Evolutionary conservation across 2,113 vertebrate genomes (phyloP).

Genomic region (Neolamprologus falcicula): DNA sequence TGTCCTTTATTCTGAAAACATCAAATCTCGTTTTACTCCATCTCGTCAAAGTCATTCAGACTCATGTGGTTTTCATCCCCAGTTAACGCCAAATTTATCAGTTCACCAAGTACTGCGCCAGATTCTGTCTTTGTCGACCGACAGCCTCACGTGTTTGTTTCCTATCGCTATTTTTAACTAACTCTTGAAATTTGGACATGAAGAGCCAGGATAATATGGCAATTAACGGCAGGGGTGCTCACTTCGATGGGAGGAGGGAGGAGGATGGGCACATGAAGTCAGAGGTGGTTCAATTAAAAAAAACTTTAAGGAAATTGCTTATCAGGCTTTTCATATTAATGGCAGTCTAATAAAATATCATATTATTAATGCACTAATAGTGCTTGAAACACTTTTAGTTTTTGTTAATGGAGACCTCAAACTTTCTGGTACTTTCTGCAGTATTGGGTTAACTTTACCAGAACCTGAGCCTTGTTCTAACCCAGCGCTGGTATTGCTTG

Average conservation of each 20-base stretch:
- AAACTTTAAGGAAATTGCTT: not conserved
- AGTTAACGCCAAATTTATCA: conserved; percentile 24
- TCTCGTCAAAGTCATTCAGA: conserved; percentile 52
- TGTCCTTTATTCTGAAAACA: conserved; percentile 36
- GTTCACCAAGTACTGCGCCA: conserved; percentile 13
- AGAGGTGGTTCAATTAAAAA: not conserved
- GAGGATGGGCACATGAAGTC: not conserved
- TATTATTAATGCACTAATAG: not conserved
- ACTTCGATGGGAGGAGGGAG: not conserved
- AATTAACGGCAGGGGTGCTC: conserved; percentile 2
- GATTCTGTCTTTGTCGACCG: conserved; percentile 1
- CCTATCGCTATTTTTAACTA: conserved; percentile 43
- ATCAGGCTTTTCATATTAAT: not conserved
- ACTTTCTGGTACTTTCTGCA: not conserved
- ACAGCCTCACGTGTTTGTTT: conserved; percentile 3
- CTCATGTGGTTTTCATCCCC: conserved; percentile 35
- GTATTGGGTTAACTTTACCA: not conserved
- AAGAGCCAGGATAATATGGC: conserved; percentile 18
- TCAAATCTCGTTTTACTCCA: conserved; percentile 41
- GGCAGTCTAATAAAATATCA: not conserved
- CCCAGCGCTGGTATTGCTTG: not conserved
- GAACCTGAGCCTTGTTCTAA: not conserved
- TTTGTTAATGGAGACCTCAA: not conserved
- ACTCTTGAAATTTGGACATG: conserved; percentile 40
- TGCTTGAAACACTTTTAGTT: not conserved